Percentiles rank a stretch among this genome's conserved stretches.
These are phyloP conservation scores for Iphiclides podalirius DNA, from an alignment of 2,888 invertebrate species.

Conservation along the genomic window DNA sequence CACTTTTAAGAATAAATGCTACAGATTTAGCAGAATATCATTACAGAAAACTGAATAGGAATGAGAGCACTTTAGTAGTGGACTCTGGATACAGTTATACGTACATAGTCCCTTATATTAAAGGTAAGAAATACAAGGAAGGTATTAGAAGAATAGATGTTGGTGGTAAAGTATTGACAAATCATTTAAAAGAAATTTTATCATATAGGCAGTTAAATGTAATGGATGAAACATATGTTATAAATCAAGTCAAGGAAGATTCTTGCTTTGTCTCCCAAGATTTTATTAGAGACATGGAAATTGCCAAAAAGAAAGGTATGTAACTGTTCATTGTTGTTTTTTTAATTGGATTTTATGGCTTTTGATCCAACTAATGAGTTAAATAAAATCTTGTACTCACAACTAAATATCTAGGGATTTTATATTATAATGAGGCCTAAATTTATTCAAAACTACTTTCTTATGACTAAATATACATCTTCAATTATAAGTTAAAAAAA, in stretches of 20 bases:
- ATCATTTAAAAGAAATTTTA: conserved; percentile 97
- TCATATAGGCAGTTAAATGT: conserved; percentile 98
- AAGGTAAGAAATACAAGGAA: conserved; percentile 82
- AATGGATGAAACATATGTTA: conserved; percentile 99
- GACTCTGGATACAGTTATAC: conserved; percentile 98
- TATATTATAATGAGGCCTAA: too few species aligned
- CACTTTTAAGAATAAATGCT: conserved; percentile 88
- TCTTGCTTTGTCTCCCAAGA: conserved; percentile 94
- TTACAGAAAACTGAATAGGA: conserved; percentile 77
- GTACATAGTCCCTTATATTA: conserved; percentile 94
- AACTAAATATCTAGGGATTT: too few species aligned
- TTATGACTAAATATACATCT: too few species aligned
- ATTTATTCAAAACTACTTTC: too few species aligned
- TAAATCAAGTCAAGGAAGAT: conserved; percentile 99
- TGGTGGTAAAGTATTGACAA: conserved; percentile 98
- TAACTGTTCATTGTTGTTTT: too few species aligned
- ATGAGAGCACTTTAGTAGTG: conserved; percentile 88
- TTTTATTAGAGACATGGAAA: conserved; percentile 89
- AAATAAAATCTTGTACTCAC: too few species aligned
- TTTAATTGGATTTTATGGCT: too few species aligned
- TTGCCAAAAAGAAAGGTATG: conserved; percentile 75
- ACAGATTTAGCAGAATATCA: conserved; percentile 89
- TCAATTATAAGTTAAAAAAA: too few species aligned
- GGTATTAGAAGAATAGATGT: conserved; percentile 93
- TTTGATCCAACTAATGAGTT: too few species aligned